phyloP scores from a whole-genome alignment of 2,888 invertebrate species.

The Cephus runcator region DNA sequence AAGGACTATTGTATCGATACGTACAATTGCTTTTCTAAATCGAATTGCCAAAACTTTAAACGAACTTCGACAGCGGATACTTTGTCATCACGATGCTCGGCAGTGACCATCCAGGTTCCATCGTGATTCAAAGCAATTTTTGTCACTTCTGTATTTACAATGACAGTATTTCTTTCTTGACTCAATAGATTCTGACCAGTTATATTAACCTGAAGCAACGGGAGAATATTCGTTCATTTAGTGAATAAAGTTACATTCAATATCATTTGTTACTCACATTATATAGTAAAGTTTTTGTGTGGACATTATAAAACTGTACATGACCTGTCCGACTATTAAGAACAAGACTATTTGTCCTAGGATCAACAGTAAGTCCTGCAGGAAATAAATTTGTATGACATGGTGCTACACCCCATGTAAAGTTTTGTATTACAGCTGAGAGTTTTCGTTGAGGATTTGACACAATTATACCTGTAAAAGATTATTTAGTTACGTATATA shows the following conservation, averaged over 20 bases:
- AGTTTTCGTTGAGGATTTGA: slow-evolving; percentile 69
- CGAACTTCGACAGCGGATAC: slow-evolving; percentile 72
- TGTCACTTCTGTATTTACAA: slow-evolving; percentile 75
- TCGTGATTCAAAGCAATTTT: slow-evolving; percentile 74
- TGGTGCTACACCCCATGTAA: slow-evolving; percentile 70
- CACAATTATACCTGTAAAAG: slow-evolving; percentile 66
- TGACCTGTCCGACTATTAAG: slow-evolving; percentile 80
- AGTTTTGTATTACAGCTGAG: slow-evolving; percentile 74
- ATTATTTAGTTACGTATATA: background rate
- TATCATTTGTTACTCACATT: slow-evolving; percentile 69
- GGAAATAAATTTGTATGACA: slow-evolving; percentile 68
- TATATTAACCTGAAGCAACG: slow-evolving; percentile 72
- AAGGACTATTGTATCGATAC: slow-evolving; percentile 19
- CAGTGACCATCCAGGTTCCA: slow-evolving; percentile 80
- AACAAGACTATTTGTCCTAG: slow-evolving; percentile 73
- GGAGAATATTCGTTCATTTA: slow-evolving; percentile 28
- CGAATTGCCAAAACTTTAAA: slow-evolving; percentile 81
- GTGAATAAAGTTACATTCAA: slow-evolving; percentile 1
- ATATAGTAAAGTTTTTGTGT: slow-evolving; percentile 74
- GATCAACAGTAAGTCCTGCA: slow-evolving; percentile 71
- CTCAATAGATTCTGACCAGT: slow-evolving; percentile 77
- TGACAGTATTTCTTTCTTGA: slow-evolving; percentile 70
- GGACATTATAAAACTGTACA: slow-evolving; percentile 78
- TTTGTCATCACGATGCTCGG: slow-evolving; percentile 72
- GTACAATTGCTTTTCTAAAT: slow-evolving; percentile 72